A percentile compares a stretch with the other conserved stretches of the same genome.
These are phyloP conservation scores for Pangasius djambal DNA, from an alignment of 2,797 vertebrate species.

Conservation along the genomic window DNA sequence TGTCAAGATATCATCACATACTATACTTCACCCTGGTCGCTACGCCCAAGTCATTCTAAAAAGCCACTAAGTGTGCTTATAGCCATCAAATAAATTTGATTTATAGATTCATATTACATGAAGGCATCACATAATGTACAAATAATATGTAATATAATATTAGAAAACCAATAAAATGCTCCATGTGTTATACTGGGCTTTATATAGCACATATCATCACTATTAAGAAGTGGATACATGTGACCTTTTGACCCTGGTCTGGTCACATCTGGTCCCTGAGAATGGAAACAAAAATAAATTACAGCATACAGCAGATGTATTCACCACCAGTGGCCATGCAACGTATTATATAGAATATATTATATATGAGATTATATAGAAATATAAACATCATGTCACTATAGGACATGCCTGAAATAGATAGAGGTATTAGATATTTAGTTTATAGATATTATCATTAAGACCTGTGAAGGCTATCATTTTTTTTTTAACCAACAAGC, in stretches of 20 bases:
- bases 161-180: constrained; percentile 35
- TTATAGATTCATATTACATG: constrained; percentile 4
- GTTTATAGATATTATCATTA: not conserved
- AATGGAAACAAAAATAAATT: constrained; percentile 75
- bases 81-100: not conserved
- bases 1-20: not conserved
- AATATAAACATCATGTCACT: not conserved
- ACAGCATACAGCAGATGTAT: constrained; percentile 61
- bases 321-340: constrained; percentile 39
- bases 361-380: constrained; percentile 16
- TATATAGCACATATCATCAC: constrained; percentile 29
- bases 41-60: not conserved
- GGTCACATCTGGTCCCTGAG: constrained; percentile 77
- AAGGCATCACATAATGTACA: not conserved
- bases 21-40: not conserved
- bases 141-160: constrained; percentile 13
- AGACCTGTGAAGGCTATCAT: not conserved
- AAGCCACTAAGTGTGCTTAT: not conserved
- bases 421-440: not conserved
- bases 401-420: not conserved
- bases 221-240: constrained; percentile 63
- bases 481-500: not conserved
- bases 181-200: not conserved
- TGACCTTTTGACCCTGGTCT: constrained; percentile 70
- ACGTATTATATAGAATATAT: constrained; percentile 21